Base-by-base conservation (phyloP, 2,113 vertebrate genomes). In the Ammodramus savannarum region DNA sequence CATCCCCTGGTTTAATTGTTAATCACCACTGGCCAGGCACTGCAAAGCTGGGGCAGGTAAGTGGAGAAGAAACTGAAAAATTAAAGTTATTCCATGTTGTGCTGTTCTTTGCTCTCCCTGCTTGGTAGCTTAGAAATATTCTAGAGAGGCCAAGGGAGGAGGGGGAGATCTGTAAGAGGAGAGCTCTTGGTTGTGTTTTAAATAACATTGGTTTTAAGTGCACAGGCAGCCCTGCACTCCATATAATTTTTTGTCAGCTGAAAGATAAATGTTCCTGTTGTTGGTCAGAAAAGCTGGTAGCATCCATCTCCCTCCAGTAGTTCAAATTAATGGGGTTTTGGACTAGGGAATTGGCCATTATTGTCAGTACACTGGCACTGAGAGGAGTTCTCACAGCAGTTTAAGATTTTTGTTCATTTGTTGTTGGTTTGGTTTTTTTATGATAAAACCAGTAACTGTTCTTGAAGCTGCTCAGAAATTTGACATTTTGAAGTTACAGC, bases 11-110 rank as follows among this genome's bases (percentile, higher is more conserved):
- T 26, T 16, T 68, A 4, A n/a, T 16, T 46, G 18, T 32, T 9
- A 1, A 25, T 39, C 52, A 4, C 11, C 44, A 0, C 9, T 54
- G 76, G 32, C 19, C 61, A 17, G 52, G 59, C 1, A 10, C 39
- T 1, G 61, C 65, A 39, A 16, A 31, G 36, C 82, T 51, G 38
- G 1, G n/a, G 16, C 83, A 90, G 94, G 93, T 93, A 58, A 93
- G 89, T 36, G 48, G 71, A 52, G 62, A 67, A 74, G 58, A n/a
- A 78, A 19, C 34, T 32, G 49, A 68, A 57, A 83, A 76, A 39
- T 12, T 7, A 0, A 68, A 27, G 16, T 49, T 66, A 5, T 6
- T 27, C 1, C 10, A 0, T 11, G 2, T 1, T 26, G n/a, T 29
- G 41, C 41, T 86, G 15, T 62, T 3, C 55, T 58, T 63, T 19